phyloP scores from a whole-genome alignment of 1,140 invertebrate genomes.

The Drosophila jambulina region DNA sequence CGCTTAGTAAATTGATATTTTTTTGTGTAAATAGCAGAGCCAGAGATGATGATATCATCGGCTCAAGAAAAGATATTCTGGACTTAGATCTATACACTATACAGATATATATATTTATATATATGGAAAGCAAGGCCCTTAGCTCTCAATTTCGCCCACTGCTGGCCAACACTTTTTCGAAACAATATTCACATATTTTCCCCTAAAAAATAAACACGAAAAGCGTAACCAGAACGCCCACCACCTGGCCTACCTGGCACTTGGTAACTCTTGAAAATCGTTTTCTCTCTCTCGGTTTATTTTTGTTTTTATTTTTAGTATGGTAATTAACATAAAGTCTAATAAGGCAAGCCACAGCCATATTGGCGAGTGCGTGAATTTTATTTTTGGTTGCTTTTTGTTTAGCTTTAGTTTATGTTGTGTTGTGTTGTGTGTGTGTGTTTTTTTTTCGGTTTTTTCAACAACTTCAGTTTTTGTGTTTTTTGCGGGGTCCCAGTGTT shows the following conservation, averaged over 20 bases:
- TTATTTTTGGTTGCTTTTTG: conserved; percentile 24
- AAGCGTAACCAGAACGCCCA: conserved; percentile 42
- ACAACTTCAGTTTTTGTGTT: conserved; percentile 29
- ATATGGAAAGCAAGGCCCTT: conserved; percentile 28
- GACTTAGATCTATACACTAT: conserved; percentile 11
- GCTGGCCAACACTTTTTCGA: conserved; percentile 8
- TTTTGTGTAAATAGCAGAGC: conserved; percentile 14
- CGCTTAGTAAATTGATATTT: conserved; percentile 53
- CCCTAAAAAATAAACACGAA: conserved; percentile 20
- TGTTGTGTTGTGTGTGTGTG: neutral
- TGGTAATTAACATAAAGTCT: conserved; percentile 78
- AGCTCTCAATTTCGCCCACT: conserved; percentile 35
- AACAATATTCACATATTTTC: conserved; percentile 29
- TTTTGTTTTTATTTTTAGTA: conserved; percentile 64
- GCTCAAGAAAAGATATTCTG: conserved; percentile 15
- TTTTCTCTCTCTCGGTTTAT: conserved; percentile 13
- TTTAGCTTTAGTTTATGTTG: conserved; percentile 12
- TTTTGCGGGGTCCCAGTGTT: conserved; percentile 21
- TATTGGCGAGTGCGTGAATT: conserved; percentile 56
- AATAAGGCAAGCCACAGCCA: conserved; percentile 63
- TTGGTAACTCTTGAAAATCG: conserved; percentile 61
- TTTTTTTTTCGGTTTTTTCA: conserved; percentile 8
- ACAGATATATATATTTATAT: neutral
- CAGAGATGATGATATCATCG: conserved; percentile 20
- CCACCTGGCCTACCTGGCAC: conserved; percentile 33